Evolutionary conservation across 2,888 invertebrate genomes (phyloP), one percentile per base, ranked within the genome.

Genomic region (Orchestes rusci): DNA sequence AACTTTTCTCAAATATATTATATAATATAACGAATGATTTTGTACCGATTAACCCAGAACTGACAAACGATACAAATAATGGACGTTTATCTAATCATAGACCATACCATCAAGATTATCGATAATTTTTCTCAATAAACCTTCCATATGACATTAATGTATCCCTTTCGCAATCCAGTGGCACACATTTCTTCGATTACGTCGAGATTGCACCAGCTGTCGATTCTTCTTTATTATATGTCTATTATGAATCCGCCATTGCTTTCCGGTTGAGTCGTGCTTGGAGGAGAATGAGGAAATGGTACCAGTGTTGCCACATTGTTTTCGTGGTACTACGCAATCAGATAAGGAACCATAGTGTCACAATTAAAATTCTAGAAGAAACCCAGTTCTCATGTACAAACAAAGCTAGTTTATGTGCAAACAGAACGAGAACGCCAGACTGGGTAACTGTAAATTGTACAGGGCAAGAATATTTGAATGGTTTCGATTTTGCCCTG

Each of bases 361-460:
- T 3, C 18, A 13, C 13, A 13, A 40, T 41, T 34, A 33, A 35
- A 19, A 42, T 42, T 35, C 35, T 13, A 42, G 29, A 42, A 42
- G 15, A 17, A 27, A 19, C 42, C 35, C 35, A 35, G 30, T 42
- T 42, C 42, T 27, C 42, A 42, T 42, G 20, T 10, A 5, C 18
- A 42, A 42, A 42, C 30, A 35, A 29, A 42, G 35, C 16, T 12
- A 27, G 10, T n/a, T 27, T 12, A 12, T 27, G 27, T 27, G 27
- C 27, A 27, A 17, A 35, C 17, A 18, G 19, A 3, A 35, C 35
- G 13, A 17, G 35, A 16, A 17, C 8, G 18, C 7, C 16, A n/a
- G n/a, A n/a, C n/a, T n/a, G n/a, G n/a, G 15, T 18, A 16, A 18
- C 19, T 18, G 35, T 35, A 19, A 17, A 35, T 19, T 35, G 35